phyloP scores from a whole-genome alignment of 2,888 invertebrate species.

The Heliconius ismenius region DNA sequence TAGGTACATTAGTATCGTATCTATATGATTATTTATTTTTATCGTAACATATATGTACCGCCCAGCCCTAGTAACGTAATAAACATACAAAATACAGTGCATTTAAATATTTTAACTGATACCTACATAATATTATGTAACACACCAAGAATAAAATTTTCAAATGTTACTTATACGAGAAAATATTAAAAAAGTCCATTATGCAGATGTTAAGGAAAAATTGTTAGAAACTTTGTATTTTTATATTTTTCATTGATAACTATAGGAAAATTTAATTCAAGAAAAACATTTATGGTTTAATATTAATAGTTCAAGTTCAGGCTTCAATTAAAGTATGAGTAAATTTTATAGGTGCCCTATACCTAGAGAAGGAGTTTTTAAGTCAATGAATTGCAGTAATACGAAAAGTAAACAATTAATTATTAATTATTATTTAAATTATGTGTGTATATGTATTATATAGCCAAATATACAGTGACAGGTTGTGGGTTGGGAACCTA shows the following conservation, averaged over 20 bases:
- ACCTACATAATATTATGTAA: too few relatives aligned
- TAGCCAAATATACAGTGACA: too few relatives aligned
- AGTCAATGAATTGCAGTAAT: too few relatives aligned
- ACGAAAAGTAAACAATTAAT: too few relatives aligned
- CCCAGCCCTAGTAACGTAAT: background rate
- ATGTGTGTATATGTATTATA: too few relatives aligned
- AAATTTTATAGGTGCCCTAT: background rate
- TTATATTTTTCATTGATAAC: background rate
- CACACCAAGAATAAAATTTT: too few relatives aligned
- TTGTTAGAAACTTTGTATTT: background rate
- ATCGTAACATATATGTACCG: background rate
- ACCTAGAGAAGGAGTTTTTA: background rate
- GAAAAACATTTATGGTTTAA: background rate
- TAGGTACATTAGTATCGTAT: background rate
- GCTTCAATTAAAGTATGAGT: background rate
- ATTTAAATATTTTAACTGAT: background rate
- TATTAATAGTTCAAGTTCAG: background rate
- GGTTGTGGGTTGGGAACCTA: too few relatives aligned
- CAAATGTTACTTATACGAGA: background rate
- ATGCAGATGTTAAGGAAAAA: background rate
- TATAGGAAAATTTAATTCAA: background rate
- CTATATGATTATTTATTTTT: conserved; percentile 4
- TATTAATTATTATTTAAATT: too few relatives aligned
- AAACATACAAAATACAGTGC: background rate
- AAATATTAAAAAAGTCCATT: background rate